Percentiles rank a stretch among this genome's conserved stretches.
These are phyloP conservation scores for Drosophila flavopinicola DNA, from an alignment of 2,888 invertebrate species.

Conservation along the genomic window DNA sequence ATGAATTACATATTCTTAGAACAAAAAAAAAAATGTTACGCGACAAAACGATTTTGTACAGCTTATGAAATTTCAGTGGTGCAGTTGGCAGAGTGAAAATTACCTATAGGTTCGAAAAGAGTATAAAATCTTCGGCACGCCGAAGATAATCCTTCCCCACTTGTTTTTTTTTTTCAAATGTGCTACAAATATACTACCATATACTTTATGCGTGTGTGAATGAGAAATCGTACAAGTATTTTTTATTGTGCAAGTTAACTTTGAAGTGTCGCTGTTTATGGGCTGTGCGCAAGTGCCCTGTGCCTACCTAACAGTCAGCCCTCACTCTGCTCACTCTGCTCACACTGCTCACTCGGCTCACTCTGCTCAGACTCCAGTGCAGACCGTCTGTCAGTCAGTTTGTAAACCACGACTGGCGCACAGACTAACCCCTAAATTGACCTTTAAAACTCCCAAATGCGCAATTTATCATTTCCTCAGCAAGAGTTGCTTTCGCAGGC, in stretches of 20 bases:
- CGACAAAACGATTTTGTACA: too few species aligned
- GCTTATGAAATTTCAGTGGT: too few species aligned
- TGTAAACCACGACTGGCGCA: constrained; percentile 48
- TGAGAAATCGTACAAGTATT: constrained; percentile 54
- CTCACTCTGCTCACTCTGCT: neutral
- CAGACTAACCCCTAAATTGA: constrained; percentile 83
- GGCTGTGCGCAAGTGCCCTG: constrained; percentile 34
- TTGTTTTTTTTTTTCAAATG: constrained; percentile 23
- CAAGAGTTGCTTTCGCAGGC: neutral
- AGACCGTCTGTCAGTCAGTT: constrained; percentile 58
- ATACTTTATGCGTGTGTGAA: constrained; percentile 4
- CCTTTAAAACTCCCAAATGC: constrained; percentile 84
- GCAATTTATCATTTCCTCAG: constrained; percentile 83
- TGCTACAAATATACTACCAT: constrained; percentile 21
- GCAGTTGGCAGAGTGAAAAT: too few species aligned
- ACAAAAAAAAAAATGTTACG: too few species aligned
- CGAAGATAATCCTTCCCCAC: too few species aligned
- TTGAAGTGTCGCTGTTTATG: constrained; percentile 73
- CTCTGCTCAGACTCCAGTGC: neutral
- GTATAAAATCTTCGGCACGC: too few species aligned
- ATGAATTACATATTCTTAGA: too few species aligned
- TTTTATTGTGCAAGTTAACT: constrained; percentile 76
- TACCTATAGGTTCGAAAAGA: too few species aligned
- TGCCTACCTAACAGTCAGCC: constrained; percentile 1
- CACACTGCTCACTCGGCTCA: neutral